These are phyloP conservation scores for Agrotis exclamationis DNA, from an alignment of 2,888 invertebrate species.

Conservation along the genomic window DNA sequence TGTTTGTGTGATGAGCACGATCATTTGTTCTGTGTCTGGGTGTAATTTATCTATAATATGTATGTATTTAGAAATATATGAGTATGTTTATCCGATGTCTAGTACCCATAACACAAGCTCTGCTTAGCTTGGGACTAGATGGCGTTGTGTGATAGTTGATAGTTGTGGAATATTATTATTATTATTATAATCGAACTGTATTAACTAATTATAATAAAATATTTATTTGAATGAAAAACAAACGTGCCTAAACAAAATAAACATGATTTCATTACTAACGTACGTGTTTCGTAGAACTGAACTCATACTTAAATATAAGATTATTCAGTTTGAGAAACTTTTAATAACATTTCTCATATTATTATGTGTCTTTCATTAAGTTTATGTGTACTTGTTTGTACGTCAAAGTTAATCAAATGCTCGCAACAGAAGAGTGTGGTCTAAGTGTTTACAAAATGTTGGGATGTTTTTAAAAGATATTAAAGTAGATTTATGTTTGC, in stretches of 20 bases:
- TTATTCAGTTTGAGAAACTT: neutral
- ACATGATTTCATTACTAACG: neutral
- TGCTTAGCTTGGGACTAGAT: too few species aligned
- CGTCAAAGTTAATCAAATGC: constrained; percentile 32
- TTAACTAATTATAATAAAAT: too few species aligned
- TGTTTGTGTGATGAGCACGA: too few species aligned
- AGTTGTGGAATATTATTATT: too few species aligned
- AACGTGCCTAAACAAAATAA: neutral
- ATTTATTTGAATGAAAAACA: too few species aligned
- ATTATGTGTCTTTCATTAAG: constrained; percentile 6
- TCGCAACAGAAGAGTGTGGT: constrained; percentile 20
- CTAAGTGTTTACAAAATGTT: neutral
- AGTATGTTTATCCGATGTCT: too few species aligned
- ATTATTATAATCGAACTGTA: too few species aligned
- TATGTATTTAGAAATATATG: too few species aligned
- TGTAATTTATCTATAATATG: too few species aligned
- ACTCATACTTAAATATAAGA: neutral
- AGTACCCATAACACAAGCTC: too few species aligned
- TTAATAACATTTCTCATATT: neutral
- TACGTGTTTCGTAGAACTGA: neutral
- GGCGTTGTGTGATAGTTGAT: too few species aligned
- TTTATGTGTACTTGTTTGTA: constrained; percentile 1
- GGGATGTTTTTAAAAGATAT: neutral
- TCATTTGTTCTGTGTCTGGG: too few species aligned
- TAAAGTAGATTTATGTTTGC: neutral